Conservation (phyloP, 2,888 invertebrate species). For the Perithous albicinctus region DNA sequence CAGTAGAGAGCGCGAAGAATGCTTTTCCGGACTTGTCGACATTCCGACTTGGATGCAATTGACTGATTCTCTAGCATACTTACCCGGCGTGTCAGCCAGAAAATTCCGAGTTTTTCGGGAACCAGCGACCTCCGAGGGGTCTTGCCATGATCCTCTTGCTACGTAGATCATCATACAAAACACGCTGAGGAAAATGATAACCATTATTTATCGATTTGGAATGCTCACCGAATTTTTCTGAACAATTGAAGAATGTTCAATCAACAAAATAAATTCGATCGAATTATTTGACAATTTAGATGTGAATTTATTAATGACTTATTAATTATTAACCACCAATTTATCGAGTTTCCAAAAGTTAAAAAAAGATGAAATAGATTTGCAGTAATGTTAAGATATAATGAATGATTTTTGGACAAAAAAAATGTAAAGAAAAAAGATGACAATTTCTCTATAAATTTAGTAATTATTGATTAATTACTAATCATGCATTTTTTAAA, state of each 20-base stretch:
- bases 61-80: slow-evolving; percentile 46
- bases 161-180: slow-evolving; percentile 74
- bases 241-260: no score
- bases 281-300: no score
- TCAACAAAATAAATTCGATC: no score
- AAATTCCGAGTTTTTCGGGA: slow-evolving; percentile 36
- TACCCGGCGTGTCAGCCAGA: slow-evolving; percentile 38
- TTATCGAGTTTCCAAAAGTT: no score
- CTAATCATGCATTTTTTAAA: background rate
- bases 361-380: no score
- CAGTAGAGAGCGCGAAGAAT: background rate
- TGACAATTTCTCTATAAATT: no score
- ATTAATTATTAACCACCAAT: no score
- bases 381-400: no score
- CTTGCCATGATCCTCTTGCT: slow-evolving; percentile 70
- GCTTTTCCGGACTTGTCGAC: slow-evolving; percentile 7
- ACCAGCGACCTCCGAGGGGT: slow-evolving; percentile 46
- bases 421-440: no score
- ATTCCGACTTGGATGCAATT: slow-evolving; percentile 5
- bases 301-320: no score
- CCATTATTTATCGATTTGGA: background rate
- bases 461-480: background rate
- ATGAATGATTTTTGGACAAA: no score
- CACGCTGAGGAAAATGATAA: slow-evolving; percentile 66
- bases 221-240: no score